phyloP scores from a whole-genome alignment of 2,797 vertebrate species.

The Chelmon rostratus region DNA sequence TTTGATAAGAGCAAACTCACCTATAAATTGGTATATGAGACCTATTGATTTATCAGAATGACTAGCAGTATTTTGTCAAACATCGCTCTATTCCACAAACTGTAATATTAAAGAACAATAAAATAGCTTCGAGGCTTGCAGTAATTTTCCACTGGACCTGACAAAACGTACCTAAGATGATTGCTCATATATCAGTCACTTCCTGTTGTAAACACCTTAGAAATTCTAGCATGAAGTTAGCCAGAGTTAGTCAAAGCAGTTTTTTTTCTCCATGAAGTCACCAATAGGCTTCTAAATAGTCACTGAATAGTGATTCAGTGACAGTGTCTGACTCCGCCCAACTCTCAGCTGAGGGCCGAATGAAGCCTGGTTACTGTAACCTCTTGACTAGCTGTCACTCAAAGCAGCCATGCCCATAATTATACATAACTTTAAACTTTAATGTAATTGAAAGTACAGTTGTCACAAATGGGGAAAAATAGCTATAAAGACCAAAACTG shows the following conservation, averaged over 20 bases:
- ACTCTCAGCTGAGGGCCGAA: too few species aligned
- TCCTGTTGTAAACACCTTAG: slow-evolving; percentile 30
- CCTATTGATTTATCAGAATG: not conserved
- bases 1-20: not conserved
- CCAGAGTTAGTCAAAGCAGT: not conserved
- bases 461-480: too few species aligned
- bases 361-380: too few species aligned
- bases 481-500: too few species aligned
- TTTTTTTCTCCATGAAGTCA: too few species aligned
- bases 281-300: too few species aligned
- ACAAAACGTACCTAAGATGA: not conserved
- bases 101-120: not conserved
- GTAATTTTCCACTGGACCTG: slow-evolving; percentile 19
- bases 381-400: too few species aligned
- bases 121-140: not conserved
- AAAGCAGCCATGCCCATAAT: too few species aligned
- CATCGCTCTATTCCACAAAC: not conserved
- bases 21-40: not conserved
- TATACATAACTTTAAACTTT: too few species aligned
- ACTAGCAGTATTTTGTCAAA: not conserved
- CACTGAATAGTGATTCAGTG: too few species aligned
- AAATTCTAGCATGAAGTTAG: not conserved
- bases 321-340: too few species aligned
- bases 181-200: not conserved
- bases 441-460: too few species aligned